Percentiles rank a stretch among this genome's conserved stretches.
Conservation (phyloP, 2,797 vertebrate genomes). For the Schizopygopsis malacanthus region DNA sequence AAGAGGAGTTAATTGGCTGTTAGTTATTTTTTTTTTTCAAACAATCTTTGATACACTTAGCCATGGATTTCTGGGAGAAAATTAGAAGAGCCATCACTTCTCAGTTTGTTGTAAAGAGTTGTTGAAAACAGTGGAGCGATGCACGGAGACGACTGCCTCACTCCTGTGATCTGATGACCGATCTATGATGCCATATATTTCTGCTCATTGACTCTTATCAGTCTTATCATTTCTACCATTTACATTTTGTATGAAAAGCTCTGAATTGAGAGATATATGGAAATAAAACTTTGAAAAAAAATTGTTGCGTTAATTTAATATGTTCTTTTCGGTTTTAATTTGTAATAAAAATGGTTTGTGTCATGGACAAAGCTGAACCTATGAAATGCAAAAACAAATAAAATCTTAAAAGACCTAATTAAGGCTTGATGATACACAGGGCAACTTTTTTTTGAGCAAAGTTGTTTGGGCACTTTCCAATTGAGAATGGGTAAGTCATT, state of each 20-base stretch:
- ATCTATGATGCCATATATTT: conserved; percentile 62
- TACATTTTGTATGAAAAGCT: conserved; percentile 94
- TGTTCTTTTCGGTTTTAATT: not conserved
- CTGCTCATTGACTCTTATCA: conserved; percentile 84
- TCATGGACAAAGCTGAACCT: not conserved
- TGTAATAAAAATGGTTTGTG: not conserved
- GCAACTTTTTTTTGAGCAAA: too few relatives aligned
- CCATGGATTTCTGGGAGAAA: conserved; percentile 36
- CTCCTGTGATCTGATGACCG: conserved; percentile 79
- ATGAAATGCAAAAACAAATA: not conserved
- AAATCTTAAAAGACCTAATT: not conserved
- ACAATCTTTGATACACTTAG: conserved; percentile 82
- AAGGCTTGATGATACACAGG: too few relatives aligned
- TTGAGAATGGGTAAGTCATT: too few relatives aligned
- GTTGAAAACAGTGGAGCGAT: conserved; percentile 72
- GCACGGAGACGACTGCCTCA: conserved; percentile 79
- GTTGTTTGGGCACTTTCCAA: too few relatives aligned
- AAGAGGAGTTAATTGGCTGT: conserved; percentile 83
- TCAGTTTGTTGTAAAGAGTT: conserved; percentile 42
- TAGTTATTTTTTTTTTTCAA: conserved; percentile 78
- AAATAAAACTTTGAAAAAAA: conserved; percentile 67
- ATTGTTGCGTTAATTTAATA: not conserved
- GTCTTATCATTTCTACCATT: conserved; percentile 89
- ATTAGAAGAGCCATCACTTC: conserved; percentile 19
- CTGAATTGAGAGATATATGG: conserved; percentile 88